These are phyloP conservation scores for Hippoglossus stenolepis DNA, from an alignment of 2,113 vertebrate genomes.

Conservation along the genomic window DNA sequence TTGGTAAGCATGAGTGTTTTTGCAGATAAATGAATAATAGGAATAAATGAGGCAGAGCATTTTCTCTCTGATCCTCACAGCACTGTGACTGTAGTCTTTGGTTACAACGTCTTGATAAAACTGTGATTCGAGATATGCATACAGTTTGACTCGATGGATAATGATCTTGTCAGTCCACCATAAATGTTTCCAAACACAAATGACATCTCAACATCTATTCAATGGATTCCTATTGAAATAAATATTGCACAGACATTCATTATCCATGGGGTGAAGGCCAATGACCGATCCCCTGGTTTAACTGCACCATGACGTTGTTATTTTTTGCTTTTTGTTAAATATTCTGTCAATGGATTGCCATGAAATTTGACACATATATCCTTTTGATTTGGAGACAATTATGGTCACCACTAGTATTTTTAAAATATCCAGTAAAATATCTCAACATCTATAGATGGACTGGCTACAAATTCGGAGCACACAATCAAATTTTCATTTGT, in stretches of 20 bases:
- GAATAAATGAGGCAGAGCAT: constrained; percentile 47
- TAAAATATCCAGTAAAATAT: too few species aligned
- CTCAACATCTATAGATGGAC: too few species aligned
- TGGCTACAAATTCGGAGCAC: too few species aligned
- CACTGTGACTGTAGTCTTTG: constrained; percentile 21
- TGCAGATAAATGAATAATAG: constrained; percentile 51
- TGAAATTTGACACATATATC: background rate
- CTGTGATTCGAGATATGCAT: background rate
- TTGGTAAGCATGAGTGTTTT: constrained; percentile 49
- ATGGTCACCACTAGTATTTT: too few species aligned
- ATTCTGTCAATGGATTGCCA: background rate
- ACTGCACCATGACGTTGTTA: background rate
- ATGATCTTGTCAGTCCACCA: background rate
- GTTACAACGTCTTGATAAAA: background rate
- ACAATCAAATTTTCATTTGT: too few species aligned
- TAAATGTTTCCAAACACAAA: background rate
- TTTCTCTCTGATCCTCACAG: constrained; percentile 12
- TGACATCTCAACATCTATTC: background rate
- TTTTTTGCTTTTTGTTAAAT: background rate
- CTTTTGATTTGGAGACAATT: too few species aligned
- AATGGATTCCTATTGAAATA: background rate
- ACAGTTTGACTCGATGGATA: background rate
- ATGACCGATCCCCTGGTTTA: background rate
- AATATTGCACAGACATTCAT: too few species aligned
- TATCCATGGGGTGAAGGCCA: too few species aligned